Conservation (phyloP, 2,888 invertebrate species). For the Habrosyne pyritoides region DNA sequence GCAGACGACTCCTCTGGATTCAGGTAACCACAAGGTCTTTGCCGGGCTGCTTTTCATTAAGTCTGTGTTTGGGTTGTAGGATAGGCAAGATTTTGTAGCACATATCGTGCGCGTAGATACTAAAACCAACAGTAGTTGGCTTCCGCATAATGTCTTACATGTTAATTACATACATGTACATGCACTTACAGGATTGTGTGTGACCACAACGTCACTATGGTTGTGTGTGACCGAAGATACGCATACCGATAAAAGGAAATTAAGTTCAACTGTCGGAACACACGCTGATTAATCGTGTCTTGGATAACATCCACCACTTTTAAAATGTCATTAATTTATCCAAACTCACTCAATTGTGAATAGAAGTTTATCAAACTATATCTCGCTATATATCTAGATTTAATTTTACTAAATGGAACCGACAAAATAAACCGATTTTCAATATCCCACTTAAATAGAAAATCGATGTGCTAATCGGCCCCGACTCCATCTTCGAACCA, state of each 20-base stretch:
- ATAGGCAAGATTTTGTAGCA: too few relatives aligned
- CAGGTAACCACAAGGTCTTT: not conserved
- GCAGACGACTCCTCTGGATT: not conserved
- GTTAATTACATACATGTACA: too few relatives aligned
- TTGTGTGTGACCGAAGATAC: too few relatives aligned
- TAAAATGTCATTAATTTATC: not conserved
- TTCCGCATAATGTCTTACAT: too few relatives aligned
- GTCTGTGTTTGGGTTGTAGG: too few relatives aligned
- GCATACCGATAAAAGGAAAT: too few relatives aligned
- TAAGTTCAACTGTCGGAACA: too few relatives aligned
- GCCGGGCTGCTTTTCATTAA: not conserved
- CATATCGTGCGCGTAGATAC: too few relatives aligned
- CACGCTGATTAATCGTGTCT: too few relatives aligned
- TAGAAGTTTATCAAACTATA: conserved; percentile 5
- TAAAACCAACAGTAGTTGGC: too few relatives aligned
- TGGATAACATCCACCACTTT: not conserved
- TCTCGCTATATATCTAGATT: conserved; percentile 3
- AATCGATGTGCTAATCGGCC: conserved; percentile 42
- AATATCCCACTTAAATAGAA: conserved; percentile 29
- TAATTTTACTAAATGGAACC: conserved; percentile 9
- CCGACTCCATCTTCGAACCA: conserved; percentile 28
- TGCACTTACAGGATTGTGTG: too few relatives aligned
- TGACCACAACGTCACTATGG: too few relatives aligned
- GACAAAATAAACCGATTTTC: conserved; percentile 25
- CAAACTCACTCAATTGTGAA: not conserved